Evolutionary conservation across 2,797 vertebrate species (phyloP).

Genomic region (Enteromius thamalakanensis): DNA sequence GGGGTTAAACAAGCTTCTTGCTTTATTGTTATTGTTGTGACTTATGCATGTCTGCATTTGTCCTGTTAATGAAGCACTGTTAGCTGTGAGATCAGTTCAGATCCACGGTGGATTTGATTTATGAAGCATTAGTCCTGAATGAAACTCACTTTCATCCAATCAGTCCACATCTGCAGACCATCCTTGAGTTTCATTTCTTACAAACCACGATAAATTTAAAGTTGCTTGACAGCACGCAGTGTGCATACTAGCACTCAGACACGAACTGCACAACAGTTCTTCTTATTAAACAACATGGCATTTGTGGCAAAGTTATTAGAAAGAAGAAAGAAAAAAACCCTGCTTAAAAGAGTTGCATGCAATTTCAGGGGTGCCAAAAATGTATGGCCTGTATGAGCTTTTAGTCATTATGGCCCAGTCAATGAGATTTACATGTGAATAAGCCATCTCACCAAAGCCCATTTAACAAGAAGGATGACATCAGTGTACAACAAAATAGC

Average conservation of each 20-base stretch:
- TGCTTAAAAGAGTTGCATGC: not conserved
- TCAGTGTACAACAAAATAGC: not conserved
- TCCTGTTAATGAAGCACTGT: not conserved
- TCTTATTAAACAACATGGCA: not conserved
- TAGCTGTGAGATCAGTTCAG: too few relatives aligned
- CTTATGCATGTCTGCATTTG: slow-evolving; percentile 1
- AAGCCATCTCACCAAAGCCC: not conserved
- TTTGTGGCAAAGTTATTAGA: not conserved
- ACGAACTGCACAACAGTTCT: not conserved
- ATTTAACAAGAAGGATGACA: slow-evolving; percentile 17
- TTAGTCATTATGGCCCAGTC: not conserved
- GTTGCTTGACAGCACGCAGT: not conserved
- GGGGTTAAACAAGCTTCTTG: not conserved
- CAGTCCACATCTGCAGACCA: not conserved
- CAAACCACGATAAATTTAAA: not conserved
- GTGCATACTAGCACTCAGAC: not conserved
- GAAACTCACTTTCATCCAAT: not conserved
- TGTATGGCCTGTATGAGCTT: not conserved
- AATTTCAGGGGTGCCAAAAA: not conserved
- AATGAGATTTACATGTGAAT: not conserved
- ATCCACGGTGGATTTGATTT: not conserved
- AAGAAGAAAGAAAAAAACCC: not conserved
- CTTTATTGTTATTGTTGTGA: not conserved
- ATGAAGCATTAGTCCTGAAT: not conserved
- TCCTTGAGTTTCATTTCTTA: slow-evolving; percentile 20